Percentiles rank a stretch among this genome's conserved stretches.
phyloP scores from a whole-genome alignment of 35 echinoderm and acorn worm genomes.

The Apostichopus parvimensis region DNA sequence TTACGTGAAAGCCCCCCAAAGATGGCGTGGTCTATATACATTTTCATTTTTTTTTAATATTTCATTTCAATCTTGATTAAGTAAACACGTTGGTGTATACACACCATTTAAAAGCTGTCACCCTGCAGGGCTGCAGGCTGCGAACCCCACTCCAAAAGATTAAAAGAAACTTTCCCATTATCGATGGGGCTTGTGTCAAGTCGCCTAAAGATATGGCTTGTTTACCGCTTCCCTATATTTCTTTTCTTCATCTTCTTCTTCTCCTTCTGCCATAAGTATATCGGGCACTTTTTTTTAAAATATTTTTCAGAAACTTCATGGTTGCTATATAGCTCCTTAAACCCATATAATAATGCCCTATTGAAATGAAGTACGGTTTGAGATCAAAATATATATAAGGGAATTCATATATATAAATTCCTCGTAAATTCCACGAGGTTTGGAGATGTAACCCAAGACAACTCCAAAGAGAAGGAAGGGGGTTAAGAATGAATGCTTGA shows the following conservation, averaged over 20 bases:
- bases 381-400: conserved; percentile 15
- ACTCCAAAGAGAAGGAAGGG: too few species aligned
- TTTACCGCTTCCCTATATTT: conserved; percentile 14
- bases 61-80: conserved; percentile 25
- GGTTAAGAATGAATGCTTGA: too few species aligned
- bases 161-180: conserved; percentile 25
- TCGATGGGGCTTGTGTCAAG: conserved; percentile 20
- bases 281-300: neutral
- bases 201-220: conserved; percentile 5
- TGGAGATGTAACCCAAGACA: conserved; percentile 14
- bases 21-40: conserved; percentile 11
- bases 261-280: conserved; percentile 1
- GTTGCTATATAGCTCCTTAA: conserved; percentile 27
- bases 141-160: conserved; percentile 37
- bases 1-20: conserved; percentile 21
- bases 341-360: conserved; percentile 38
- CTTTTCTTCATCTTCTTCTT: too few species aligned
- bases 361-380: conserved; percentile 19
- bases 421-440: conserved; percentile 25
- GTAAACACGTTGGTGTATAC: conserved; percentile 18
- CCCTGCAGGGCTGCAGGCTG: neutral
- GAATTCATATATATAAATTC: neutral
- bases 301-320: neutral
- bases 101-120: conserved; percentile 32
- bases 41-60: neutral